Conservation (phyloP, 1,140 invertebrate species). For the Ceratina calcarata region DNA sequence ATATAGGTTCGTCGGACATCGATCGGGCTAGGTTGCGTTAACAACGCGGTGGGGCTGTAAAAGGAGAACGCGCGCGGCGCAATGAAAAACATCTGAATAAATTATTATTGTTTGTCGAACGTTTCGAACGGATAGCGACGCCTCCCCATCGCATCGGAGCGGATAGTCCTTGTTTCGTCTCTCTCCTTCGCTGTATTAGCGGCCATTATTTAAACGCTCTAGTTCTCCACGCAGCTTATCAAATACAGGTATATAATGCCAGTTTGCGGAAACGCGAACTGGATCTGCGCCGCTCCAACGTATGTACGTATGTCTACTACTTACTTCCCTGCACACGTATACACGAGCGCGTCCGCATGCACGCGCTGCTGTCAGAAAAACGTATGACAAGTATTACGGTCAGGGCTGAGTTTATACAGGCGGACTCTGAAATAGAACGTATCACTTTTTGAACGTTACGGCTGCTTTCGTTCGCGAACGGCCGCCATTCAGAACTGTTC, state of each 20-base stretch:
- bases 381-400: conserved; percentile 55
- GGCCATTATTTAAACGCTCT: conserved; percentile 72
- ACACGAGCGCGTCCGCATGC: conserved; percentile 14
- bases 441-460: conserved; percentile 16
- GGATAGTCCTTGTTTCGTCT: conserved; percentile 31
- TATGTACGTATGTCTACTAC: conserved; percentile 1
- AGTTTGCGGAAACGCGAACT: conserved; percentile 70
- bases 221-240: conserved; percentile 72
- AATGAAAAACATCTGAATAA: conserved; percentile 77
- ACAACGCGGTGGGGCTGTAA: conserved; percentile 44
- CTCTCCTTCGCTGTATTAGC: conserved; percentile 11
- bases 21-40: conserved; percentile 51
- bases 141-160: conserved; percentile 54
- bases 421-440: conserved; percentile 30
- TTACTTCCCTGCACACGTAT: no score
- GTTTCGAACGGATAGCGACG: conserved; percentile 66
- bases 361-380: conserved; percentile 60
- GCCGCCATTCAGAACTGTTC: background rate
- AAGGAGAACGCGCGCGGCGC: conserved; percentile 52
- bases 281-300: conserved; percentile 47
- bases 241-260: conserved; percentile 71
- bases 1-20: conserved; percentile 15
- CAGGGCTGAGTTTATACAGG: conserved; percentile 50
- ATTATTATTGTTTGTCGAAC: conserved; percentile 78
- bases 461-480: background rate